phyloP scores from a whole-genome alignment of 2,888 invertebrate genomes.

The Phymatocera aterrima region DNA sequence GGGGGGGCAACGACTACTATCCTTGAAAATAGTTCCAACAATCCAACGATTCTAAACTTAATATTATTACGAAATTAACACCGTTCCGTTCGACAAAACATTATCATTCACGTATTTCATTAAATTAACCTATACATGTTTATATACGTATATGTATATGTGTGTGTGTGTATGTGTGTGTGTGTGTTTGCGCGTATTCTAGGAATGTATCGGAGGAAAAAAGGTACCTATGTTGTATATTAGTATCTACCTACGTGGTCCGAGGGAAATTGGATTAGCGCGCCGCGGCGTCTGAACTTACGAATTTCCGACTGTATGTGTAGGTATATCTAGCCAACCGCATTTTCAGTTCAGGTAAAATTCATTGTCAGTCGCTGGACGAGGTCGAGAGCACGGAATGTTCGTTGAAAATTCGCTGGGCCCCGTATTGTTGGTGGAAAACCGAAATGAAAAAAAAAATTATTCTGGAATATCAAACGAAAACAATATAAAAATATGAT shows the following conservation, averaged over 20 bases:
- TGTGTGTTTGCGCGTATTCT: no score
- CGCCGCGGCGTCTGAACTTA: neutral
- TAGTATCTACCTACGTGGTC: neutral
- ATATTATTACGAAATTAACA: conserved; percentile 2
- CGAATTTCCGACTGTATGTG: neutral
- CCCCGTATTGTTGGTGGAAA: neutral
- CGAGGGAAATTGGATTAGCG: neutral
- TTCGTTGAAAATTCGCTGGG: conserved; percentile 24
- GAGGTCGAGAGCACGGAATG: neutral
- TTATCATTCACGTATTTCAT: conserved; percentile 55
- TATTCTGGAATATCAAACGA: conserved; percentile 15
- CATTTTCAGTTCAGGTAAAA: neutral
- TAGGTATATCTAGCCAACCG: no score
- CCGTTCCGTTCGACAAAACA: conserved; percentile 48
- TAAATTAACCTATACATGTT: conserved; percentile 60
- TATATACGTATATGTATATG: no score
- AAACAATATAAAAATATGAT: conserved; percentile 68
- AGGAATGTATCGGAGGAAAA: conserved; percentile 62
- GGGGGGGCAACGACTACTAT: neutral
- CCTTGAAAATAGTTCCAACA: neutral
- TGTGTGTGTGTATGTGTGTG: no score
- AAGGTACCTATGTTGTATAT: conserved; percentile 4
- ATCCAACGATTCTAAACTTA: neutral
- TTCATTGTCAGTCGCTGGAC: neutral
- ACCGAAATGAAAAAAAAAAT: neutral